Evolutionary conservation across 2,888 invertebrate genomes (phyloP), one percentile per base, ranked within the genome.

Genomic region (Mimas tiliae): DNA sequence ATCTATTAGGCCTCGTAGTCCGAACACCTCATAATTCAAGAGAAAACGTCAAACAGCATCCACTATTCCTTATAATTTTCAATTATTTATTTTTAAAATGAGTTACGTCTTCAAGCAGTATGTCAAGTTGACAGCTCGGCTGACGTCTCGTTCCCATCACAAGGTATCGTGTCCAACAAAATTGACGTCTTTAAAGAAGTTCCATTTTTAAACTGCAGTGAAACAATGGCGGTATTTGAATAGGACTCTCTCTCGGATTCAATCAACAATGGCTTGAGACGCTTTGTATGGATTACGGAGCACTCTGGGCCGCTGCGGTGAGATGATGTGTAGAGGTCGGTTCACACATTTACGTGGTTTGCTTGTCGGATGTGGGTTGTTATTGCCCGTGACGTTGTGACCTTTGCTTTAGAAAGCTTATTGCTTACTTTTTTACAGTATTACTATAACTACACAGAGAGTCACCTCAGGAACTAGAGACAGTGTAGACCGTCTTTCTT

Each of bases 201-300:
- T 83, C 79, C 80, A 82, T 85, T 86, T 86, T 87, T 83, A 84
- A 87, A 83, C 78, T 78, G 77, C 69, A 72, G 69, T 70, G 83
- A 89, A 89, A 91, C 91, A 91, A 91, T 89, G 76, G 79, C 71
- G 72, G 67, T 82, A 74, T 86, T 88, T 89, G 88, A 89, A 91
- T 90, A 84, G 87, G 79, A 79, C 1, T 27, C 81, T 83, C 83
- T 84, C 83, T 84, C 74, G 75, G 77, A 87, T 88, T 87, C 82
- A 86, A 87, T 88, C 85, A 83, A 90, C 89, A 88, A 88, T 85
- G 78, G 81, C 72, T 77, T 74, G 74, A 71, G 72, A 69, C 55
- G 73, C 80, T 80, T 82, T 81, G 79, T 81, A 77, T 74, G 69
- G 33, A 47, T 48, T 52, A 63, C 52, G n/a, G 47, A 16, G 38